A percentile compares a stretch with the other conserved stretches of the same genome.
phyloP scores from a whole-genome alignment of 2,113 vertebrate species.

The Melospiza georgiana region DNA sequence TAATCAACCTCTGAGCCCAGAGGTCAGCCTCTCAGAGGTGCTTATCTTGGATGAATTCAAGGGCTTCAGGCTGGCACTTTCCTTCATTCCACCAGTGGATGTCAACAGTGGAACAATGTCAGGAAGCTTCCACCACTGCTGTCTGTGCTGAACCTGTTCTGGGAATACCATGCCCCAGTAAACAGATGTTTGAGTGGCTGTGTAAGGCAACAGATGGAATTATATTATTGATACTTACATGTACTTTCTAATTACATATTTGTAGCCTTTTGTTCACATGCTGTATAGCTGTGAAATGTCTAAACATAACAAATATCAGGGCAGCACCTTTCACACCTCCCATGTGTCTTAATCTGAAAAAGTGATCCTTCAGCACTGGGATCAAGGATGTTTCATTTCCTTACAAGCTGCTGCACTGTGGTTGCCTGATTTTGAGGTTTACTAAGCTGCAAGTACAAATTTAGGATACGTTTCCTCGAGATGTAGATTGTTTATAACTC shows the following conservation, averaged over 20 bases:
- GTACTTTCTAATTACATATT: background rate
- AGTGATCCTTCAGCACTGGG: background rate
- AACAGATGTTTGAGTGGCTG: background rate
- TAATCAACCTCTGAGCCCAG: background rate
- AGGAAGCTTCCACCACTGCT: background rate
- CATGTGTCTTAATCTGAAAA: background rate
- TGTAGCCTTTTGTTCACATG: background rate
- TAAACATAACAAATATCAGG: background rate
- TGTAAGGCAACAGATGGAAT: background rate
- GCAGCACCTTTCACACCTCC: background rate
- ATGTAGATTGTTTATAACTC: background rate
- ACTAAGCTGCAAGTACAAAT: background rate
- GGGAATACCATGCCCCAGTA: background rate
- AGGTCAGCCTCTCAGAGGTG: background rate
- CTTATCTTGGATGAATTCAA: background rate
- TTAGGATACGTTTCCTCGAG: background rate
- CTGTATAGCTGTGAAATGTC: background rate
- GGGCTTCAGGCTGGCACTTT: background rate
- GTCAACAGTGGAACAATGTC: background rate
- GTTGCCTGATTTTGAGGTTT: background rate
- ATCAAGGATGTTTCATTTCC: background rate
- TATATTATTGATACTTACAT: background rate
- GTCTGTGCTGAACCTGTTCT: background rate
- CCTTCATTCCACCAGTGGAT: background rate
- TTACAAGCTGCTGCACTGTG: background rate